Conservation (phyloP, 2,113 vertebrate genomes). For the Cranoglanis bouderius region DNA sequence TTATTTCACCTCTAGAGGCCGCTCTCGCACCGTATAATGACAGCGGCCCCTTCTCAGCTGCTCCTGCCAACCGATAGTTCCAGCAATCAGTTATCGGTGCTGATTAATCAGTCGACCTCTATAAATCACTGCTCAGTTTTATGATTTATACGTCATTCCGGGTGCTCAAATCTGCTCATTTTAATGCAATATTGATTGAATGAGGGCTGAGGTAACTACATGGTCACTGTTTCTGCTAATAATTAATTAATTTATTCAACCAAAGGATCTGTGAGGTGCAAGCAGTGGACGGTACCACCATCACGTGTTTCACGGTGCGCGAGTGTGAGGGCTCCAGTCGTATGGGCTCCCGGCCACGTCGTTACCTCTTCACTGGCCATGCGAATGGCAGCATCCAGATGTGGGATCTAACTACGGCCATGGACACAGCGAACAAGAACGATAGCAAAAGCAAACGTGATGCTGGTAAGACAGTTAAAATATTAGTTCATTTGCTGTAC, state of each 20-base stretch:
- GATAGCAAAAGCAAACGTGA: constrained; percentile 81
- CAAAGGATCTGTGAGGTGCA: constrained; percentile 95
- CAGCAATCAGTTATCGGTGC: no score
- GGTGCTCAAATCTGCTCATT: not conserved
- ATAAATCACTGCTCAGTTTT: not conserved
- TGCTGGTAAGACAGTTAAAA: constrained; percentile 3
- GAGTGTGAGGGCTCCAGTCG: constrained; percentile 97
- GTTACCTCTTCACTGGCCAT: constrained; percentile 95
- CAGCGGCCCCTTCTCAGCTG: no score
- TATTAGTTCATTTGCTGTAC: not conserved
- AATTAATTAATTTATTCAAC: constrained; percentile 6
- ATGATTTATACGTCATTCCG: not conserved
- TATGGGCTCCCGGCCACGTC: constrained; percentile 93
- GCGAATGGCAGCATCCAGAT: constrained; percentile 97
- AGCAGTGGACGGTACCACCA: constrained; percentile 93
- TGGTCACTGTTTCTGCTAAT: not conserved
- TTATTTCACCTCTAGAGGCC: no score
- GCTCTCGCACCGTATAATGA: no score
- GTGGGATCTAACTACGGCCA: constrained; percentile 98
- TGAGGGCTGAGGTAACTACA: not conserved
- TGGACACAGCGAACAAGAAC: constrained; percentile 90
- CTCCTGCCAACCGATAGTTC: no score
- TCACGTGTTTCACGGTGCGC: constrained; percentile 90
- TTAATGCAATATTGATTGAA: not conserved
- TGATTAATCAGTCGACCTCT: no score